Base-by-base conservation (phyloP, 2,888 invertebrate species). In the Laspeyria flexula region DNA sequence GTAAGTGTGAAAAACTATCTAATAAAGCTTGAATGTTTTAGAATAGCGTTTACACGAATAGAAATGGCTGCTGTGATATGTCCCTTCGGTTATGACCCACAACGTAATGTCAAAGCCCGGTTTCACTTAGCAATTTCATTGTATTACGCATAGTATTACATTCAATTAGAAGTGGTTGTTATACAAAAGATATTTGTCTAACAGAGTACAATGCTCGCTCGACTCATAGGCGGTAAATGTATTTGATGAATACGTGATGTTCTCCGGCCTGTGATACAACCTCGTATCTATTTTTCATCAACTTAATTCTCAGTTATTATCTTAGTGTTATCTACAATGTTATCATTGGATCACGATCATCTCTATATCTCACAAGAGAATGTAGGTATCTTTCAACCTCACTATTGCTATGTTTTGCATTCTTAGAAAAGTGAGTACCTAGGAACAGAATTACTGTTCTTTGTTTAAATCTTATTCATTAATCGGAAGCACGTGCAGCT, bases 51-150 rank as follows among this genome's bases (percentile, higher is more conserved):
- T 58, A 60, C 54, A 74, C 59, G 55, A 55, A 59, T 55, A 65
- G 71, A 60, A 74, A 76, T 81, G 78, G 79, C 75, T 74, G 77
- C 77, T 77, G 61, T 65, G 60, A 71, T 71, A 72, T 75, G 76
- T 80, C 80, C 76, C 78, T 85, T 78, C 79, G 83, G 80, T 79
- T 84, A 81, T 88, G 89, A 89, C 88, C 88, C 86, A 86, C 79
- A 87, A 88, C 81, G 80, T 83, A 84, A 86, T 88, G 89, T 90
- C 91, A 91, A 83, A 85, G 77, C 88, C 87, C 87, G 87, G 89
- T 90, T 91, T 88, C 81, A 83, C 75, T 75, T 71, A 77, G 70
- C 74, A 79, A 85, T 88, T 83, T 75, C 65, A 71, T 72, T 60
- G 58, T 65, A 76, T 74, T 81, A 72, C 77, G 75, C 73, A 73